Percentiles rank a stretch among this genome's conserved stretches.
These are phyloP conservation scores for Oligia strigilis DNA, from an alignment of 2,888 invertebrate species.

Conservation along the genomic window DNA sequence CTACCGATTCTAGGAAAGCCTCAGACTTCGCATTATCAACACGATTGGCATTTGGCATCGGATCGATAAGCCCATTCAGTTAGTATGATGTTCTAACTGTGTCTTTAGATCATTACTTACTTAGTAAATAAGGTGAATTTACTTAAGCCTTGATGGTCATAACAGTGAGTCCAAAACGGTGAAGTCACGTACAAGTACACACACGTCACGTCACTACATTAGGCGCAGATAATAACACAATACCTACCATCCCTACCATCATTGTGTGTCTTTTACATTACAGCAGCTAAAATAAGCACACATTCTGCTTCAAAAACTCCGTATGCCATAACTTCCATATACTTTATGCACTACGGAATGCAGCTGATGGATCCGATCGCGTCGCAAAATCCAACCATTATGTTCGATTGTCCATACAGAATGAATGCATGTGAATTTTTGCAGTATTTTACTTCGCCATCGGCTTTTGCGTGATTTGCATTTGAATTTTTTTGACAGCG, in stretches of 20 bases:
- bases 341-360: slow-evolving; percentile 8
- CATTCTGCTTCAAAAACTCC: not conserved
- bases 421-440: slow-evolving; percentile 6
- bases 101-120: not conserved
- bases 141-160: not conserved
- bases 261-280: not conserved
- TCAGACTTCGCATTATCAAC: slow-evolving; percentile 24
- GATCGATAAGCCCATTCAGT: slow-evolving; percentile 18
- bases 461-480: not conserved
- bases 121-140: not conserved
- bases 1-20: slow-evolving; percentile 37
- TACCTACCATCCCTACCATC: not conserved
- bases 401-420: slow-evolving; percentile 28
- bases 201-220: too few relatives aligned
- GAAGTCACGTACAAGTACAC: too few relatives aligned
- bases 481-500: not conserved
- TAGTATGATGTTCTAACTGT: not conserved
- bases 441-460: slow-evolving; percentile 16
- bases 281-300: not conserved
- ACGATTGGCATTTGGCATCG: slow-evolving; percentile 28
- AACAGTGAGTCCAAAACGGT: not conserved
- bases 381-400: slow-evolving; percentile 13
- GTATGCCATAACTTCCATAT: not conserved
- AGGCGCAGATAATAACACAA: not conserved
- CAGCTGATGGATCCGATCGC: slow-evolving; percentile 12